Base-by-base conservation (phyloP, 2,797 vertebrate genomes). In the Dendrocincla fuliginosa region DNA sequence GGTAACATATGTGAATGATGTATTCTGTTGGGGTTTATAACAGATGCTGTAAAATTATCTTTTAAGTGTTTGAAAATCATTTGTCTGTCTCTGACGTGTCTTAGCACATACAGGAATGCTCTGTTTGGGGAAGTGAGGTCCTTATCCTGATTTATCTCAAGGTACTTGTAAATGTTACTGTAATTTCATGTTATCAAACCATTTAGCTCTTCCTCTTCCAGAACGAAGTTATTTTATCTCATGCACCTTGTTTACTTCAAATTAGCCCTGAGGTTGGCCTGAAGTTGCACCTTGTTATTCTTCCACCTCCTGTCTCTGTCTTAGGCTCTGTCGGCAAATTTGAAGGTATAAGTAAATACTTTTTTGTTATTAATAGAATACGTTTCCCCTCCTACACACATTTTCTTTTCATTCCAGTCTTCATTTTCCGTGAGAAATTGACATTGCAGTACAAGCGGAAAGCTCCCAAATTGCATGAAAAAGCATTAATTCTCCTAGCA, bases 241-340 rank as follows among this genome's bases (percentile, higher is more conserved):
- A n/a, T 80, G 81, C n/a, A 57, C 88, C 77, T 96, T 97, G 91
- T 96, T 97, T 97, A 96, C 88, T 95, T 95, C 91, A 96, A 90
- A 95, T 96, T 91, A 95, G 93, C 96, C 90, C 94, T 92, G 91
- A 96, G 94, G 94, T 82, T 96, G 94, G 91, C 96, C 96, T 94
- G 80, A 74, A 95, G 91, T 95, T 95, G 87, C 89, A 95, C 93
- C 85, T 90, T 94, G 70, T 97, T 95, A 90, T 90, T 94, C 91
- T 63, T 94, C 69, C n/a, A 91, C 70, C 80, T 93, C 64, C 87
- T 81, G 93, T 94, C 92, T 96, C 89, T 0, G 4, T 93, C 94
- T 94, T 93, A 77, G 80, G 81, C 85, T 93, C 85, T 95, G 94
- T 86, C 0, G 67, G 94, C 93, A 90, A 63, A 90, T 92, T 75